Evolutionary conservation across 2,888 invertebrate species (phyloP), one percentile per base, ranked within the genome.

Genomic region (Apotomis turbidana): DNA sequence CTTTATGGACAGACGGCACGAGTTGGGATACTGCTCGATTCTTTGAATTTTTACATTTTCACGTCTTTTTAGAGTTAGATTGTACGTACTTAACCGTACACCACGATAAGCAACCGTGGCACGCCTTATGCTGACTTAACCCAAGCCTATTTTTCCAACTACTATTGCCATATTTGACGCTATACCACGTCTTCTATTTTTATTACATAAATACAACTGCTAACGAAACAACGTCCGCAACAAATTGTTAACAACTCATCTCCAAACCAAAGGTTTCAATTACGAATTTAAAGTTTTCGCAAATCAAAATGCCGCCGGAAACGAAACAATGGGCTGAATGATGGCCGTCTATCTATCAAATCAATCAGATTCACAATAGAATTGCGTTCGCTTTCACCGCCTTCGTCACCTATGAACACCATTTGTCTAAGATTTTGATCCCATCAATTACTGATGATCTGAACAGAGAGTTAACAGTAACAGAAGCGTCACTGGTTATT

Each of bases 311-410:
- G 79, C 80, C 79, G 75, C 79, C 78, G 79, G 78, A 82, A 76
- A 75, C 85, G 86, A 90, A 72, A 90, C 90, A 91, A 91, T 90
- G 76, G 89, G 75, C 75, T 73, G 75, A 77, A 81, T 80, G 86
- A 85, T 85, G 85, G 80, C 85, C 81, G 77, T 80, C 78, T 78
- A 87, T 87, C 86, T 82, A 74, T 78, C 80, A 80, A 83, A 90
- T 89, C 88, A 86, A 87, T 86, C 88, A 83, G 79, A 78, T 76
- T 78, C 80, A 90, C 90, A 90, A 90, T 88, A 81, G 88, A 86
- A 88, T 88, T 87, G 85, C 82, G 55, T 75, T 70, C 74, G 78
- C 90, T 90, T 90, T 90, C 90, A 84, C 87, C 77, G 81, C 79
- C 81, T 78, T 81, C 74, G 75, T 75, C 77, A 78, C 78, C 76